Evolutionary conservation across 2,113 vertebrate species (phyloP), one percentile per base, ranked within the genome.

Genomic region (Ceuthmochares aereus): DNA sequence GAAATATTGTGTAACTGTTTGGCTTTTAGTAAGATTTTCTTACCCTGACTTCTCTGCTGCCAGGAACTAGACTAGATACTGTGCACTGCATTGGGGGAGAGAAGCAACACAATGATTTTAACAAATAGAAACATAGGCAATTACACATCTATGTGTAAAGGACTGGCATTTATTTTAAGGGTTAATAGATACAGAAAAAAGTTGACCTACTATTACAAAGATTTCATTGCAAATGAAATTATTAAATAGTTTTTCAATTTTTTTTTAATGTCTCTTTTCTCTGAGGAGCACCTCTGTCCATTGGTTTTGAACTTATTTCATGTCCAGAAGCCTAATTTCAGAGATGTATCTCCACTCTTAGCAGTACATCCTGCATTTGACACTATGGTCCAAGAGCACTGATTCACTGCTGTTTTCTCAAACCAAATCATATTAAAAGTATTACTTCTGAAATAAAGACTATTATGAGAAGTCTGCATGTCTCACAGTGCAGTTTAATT

Each of bases 321-420:
- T 36, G 59, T 29, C 52, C 52, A 51, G 56, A 87, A 70, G 47
- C 52, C 63, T 84, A 36, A 78, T 73, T 94, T 62, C 74, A 68
- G 69, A 85, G 49, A 64, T 23, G 20, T 5, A 64, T 64, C 72
- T 72, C 64, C 5, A 19, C 63, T 75, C 64, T 43, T 30, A 90
- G 85, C 79, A 88, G 68, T 49, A 81, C 66, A 74, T 73, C 69
- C 69, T 87, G 76, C 62, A 82, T 87, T 64, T 75, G 30, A 0
- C n/a, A 92, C 63, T 90, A 74, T 23, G 49, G 86, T 86, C 45
- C 63, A 78, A 60, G 52, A 89, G 27, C 74, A 56, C 92, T 92
- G 92, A 97, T 96, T 96, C 93, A 95, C 81, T 89, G 89, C 84
- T 81, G 47, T 63, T 96, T 94, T 90, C 77, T 87, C 52, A 88